Conservation (phyloP, 2,888 invertebrate genomes). For the Acrobasis suavella region DNA sequence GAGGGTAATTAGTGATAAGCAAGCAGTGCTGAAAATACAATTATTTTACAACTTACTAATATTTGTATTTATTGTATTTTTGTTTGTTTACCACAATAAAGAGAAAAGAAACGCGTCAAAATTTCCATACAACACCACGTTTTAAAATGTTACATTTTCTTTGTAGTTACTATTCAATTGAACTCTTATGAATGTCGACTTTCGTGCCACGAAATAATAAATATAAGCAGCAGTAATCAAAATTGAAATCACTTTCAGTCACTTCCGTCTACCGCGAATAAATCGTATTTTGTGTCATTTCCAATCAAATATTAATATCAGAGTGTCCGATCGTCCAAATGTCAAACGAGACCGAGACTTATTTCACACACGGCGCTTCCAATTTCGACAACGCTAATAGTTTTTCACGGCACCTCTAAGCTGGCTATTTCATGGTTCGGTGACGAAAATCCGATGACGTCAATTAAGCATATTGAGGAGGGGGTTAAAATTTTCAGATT, state of each 20-base stretch:
- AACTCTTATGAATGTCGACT: too few species aligned
- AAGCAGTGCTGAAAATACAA: too few species aligned
- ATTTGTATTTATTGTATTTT: too few species aligned
- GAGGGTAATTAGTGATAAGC: too few species aligned
- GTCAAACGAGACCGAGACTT: slow-evolving; percentile 3
- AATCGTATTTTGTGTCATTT: slow-evolving; percentile 4
- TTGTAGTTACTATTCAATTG: too few species aligned
- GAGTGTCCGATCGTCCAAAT: slow-evolving; percentile 5
- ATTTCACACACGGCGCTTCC: slow-evolving; percentile 20
- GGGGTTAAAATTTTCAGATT: too few species aligned
- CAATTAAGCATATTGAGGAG: not conserved
- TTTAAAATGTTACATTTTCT: too few species aligned
- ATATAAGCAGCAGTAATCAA: not conserved
- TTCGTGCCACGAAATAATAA: not conserved
- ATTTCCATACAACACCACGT: too few species aligned
- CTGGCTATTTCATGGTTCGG: slow-evolving; percentile 19
- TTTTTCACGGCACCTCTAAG: slow-evolving; percentile 18
- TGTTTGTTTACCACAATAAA: too few species aligned
- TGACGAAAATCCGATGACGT: not conserved
- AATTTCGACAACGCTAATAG: slow-evolving; percentile 20
- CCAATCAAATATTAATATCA: slow-evolving; percentile 15
- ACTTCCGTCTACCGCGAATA: slow-evolving; percentile 5
- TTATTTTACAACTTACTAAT: too few species aligned
- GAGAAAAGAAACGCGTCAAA: too few species aligned
- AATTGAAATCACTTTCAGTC: slow-evolving; percentile 7